phyloP scores from a whole-genome alignment of 1,140 invertebrate genomes.

The Drosophila orena region DNA sequence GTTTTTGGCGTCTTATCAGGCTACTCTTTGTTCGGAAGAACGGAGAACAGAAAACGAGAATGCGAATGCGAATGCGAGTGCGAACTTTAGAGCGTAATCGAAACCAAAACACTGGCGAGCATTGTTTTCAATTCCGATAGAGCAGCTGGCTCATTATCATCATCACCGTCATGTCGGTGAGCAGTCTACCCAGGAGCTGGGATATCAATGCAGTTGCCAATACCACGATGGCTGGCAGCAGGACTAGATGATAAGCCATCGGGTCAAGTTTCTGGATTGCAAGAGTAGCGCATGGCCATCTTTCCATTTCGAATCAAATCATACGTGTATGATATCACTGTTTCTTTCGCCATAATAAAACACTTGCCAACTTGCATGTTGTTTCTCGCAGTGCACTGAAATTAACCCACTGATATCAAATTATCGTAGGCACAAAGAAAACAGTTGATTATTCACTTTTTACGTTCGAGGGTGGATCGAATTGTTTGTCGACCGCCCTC shows the following conservation, averaged over 20 bases:
- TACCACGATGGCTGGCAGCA: too few relatives aligned
- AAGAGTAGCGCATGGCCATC: not conserved
- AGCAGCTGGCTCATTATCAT: slow-evolving; percentile 44
- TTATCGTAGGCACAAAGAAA: not conserved
- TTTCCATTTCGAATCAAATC: slow-evolving; percentile 11
- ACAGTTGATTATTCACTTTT: not conserved
- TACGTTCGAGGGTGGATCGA: not conserved
- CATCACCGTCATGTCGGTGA: slow-evolving; percentile 12
- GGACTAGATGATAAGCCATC: too few relatives aligned
- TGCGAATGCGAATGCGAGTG: slow-evolving; percentile 2
- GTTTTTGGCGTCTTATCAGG: slow-evolving; percentile 44
- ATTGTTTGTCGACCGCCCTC: not conserved
- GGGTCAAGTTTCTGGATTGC: slow-evolving; percentile 18
- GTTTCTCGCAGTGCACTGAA: not conserved
- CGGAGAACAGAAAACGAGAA: slow-evolving; percentile 19
- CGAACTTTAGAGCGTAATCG: slow-evolving; percentile 36
- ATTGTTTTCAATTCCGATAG: slow-evolving; percentile 38
- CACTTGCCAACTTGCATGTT: not conserved
- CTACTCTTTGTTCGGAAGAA: slow-evolving; percentile 33
- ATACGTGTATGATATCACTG: too few relatives aligned
- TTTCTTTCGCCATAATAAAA: too few relatives aligned
- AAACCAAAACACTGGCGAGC: slow-evolving; percentile 38
- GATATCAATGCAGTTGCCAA: slow-evolving; percentile 6
- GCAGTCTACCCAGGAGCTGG: slow-evolving; percentile 13
- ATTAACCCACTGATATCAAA: slow-evolving; percentile 5